Conservation (phyloP, 2,888 invertebrate genomes). For the Atethmia centrago region DNA sequence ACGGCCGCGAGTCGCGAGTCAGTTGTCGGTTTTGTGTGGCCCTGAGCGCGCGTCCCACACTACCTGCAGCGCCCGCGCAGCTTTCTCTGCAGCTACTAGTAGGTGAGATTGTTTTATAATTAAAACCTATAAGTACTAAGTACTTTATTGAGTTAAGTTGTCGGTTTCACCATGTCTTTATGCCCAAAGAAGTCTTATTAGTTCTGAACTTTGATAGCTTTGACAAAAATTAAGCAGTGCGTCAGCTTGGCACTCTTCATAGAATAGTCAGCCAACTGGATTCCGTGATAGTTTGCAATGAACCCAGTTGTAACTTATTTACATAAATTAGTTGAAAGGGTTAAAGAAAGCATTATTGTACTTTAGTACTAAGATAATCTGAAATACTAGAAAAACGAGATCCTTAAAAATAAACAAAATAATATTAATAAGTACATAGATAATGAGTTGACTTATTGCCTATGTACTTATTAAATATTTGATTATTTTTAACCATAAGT, state of each 20-base stretch:
- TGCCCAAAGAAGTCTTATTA: not conserved
- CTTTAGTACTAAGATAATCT: not conserved
- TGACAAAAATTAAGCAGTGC: not conserved
- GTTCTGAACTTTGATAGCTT: not conserved
- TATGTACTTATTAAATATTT: too few species aligned
- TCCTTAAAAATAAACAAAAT: too few species aligned
- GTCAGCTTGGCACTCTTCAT: slow-evolving; percentile 9
- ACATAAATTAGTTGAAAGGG: slow-evolving; percentile 24
- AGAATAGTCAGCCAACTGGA: not conserved
- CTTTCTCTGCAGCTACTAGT: slow-evolving; percentile 35
- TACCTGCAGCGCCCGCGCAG: slow-evolving; percentile 75
- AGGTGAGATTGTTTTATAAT: slow-evolving; percentile 66
- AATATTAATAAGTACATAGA: too few species aligned
- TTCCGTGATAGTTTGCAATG: slow-evolving; percentile 22
- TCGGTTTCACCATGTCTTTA: not conserved
- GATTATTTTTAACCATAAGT: not conserved
- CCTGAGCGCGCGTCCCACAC: slow-evolving; percentile 75
- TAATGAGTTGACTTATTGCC: not conserved
- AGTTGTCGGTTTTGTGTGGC: slow-evolving; percentile 82
- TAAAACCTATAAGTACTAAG: not conserved
- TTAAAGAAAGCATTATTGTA: slow-evolving; percentile 4
- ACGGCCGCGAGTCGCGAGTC: slow-evolving; percentile 72
- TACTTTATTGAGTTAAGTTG: not conserved
- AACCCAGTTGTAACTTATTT: slow-evolving; percentile 10
- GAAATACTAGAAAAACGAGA: not conserved